Evolutionary conservation across 1,140 invertebrate species (phyloP), one percentile per base, ranked within the genome.

Genomic region (Hesperophylax magnus): DNA sequence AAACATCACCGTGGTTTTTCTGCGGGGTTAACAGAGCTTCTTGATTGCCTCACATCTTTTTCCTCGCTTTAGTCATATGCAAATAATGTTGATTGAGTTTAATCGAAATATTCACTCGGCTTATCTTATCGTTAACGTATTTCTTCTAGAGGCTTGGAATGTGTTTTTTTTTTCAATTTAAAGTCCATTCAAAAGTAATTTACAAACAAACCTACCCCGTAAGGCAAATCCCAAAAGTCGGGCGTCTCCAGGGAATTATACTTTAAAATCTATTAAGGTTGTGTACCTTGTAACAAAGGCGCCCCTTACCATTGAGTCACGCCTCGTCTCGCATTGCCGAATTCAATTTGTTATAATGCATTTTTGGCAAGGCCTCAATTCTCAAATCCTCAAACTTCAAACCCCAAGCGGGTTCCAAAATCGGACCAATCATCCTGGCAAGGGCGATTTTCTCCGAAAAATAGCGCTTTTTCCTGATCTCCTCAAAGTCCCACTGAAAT

Each of bases 311-410:
- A 53, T 54, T 2, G 34, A 79, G 65, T 79, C 78, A 72, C 78
- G 53, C 78, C 52, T 58, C 54, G 75, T 71, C 56, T 72, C 65
- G 67, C 63, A 34, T 81, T 71, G 69, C 69, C 80, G 80, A 78
- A 82, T 82, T 82, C 80, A 82, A 82, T 82, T 78, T 75, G 63
- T 78, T 69, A 74, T 74, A 78, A 82, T 82, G 80, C 77, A 71
- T 79, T 82, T 81, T 81, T 47, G 58, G 67, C 20, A 22, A 52
- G 53, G 39, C 20, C 20, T 22, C 47, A 24, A 24, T 52, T 72
- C 52, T 47, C 39, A 17, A 47, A 47, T 20, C 39, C 47, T 53
- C 15, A 34, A 76, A 76, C 58, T 76, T 72, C 61, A 77, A 77
- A 72, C 78, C 78, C 72, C 69, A 11, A 22, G 17, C 18, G 71